A percentile compares a stretch with the other conserved stretches of the same genome.
These are phyloP conservation scores for Tyto alba DNA, from an alignment of 2,113 vertebrate species.

Conservation along the genomic window DNA sequence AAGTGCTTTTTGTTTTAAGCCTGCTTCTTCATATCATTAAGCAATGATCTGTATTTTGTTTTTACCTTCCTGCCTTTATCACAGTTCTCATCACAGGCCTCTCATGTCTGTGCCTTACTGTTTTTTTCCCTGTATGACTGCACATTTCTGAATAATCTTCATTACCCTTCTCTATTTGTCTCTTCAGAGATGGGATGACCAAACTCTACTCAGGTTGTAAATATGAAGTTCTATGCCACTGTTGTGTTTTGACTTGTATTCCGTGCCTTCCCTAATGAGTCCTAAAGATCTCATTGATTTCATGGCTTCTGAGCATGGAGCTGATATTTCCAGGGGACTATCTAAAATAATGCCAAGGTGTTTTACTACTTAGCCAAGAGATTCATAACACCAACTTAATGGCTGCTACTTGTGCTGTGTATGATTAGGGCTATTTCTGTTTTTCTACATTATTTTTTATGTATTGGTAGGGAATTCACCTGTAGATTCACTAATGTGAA, in stretches of 20 bases:
- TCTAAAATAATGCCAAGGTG: neutral
- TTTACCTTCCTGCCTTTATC: neutral
- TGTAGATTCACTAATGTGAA: neutral
- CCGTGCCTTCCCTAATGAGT: neutral
- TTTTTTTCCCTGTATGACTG: neutral
- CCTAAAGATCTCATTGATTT: neutral
- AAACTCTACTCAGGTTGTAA: neutral
- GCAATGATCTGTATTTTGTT: neutral
- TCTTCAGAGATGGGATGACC: neutral
- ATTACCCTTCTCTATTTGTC: neutral
- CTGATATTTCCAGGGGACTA: neutral
- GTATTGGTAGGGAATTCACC: neutral
- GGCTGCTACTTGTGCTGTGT: neutral
- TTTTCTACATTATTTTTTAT: neutral
- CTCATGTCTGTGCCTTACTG: neutral
- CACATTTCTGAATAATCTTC: neutral
- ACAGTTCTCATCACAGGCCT: neutral
- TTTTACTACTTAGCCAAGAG: neutral
- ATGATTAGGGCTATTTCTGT: neutral
- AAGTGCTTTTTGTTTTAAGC: neutral
- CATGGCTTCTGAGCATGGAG: neutral
- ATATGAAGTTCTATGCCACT: neutral
- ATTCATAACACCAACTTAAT: neutral
- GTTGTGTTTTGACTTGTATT: neutral
- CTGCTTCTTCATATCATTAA: neutral